Conservation (phyloP, 2,797 vertebrate genomes). For the Gymnoscopelus braueri region DNA sequence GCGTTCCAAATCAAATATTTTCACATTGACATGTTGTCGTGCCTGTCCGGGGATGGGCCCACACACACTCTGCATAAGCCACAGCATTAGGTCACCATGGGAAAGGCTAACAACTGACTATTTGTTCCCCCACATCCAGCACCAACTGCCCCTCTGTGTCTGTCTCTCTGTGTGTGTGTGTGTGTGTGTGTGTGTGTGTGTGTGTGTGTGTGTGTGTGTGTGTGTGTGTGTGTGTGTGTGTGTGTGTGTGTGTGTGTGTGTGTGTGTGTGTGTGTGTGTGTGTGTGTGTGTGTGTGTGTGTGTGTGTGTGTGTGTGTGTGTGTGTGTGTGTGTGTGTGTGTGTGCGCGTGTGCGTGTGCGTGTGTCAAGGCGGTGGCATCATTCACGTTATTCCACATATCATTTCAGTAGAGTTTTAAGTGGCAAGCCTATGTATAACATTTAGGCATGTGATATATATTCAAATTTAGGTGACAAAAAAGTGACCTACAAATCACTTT, state of each 20-base stretch:
- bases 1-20: constrained; percentile 44
- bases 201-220: constrained; percentile 14
- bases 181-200: constrained; percentile 14
- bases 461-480: too few species aligned
- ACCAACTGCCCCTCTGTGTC: constrained; percentile 55
- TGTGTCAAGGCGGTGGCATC: too few species aligned
- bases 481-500: too few species aligned
- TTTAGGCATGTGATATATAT: too few species aligned
- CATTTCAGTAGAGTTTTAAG: too few species aligned
- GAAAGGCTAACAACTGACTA: constrained; percentile 79
- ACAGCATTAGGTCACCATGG: constrained; percentile 77
- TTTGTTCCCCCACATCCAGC: constrained; percentile 72
- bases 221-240: constrained; percentile 16
- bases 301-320: constrained; percentile 19
- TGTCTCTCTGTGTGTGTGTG: constrained; percentile 46
- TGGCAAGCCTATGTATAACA: too few species aligned
- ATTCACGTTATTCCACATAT: too few species aligned
- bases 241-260: too few species aligned
- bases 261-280: too few species aligned
- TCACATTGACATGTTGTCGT: constrained; percentile 63
- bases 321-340: not conserved
- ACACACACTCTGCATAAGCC: constrained; percentile 71
- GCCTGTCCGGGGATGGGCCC: constrained; percentile 75
- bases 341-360: too few species aligned
- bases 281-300: constrained; percentile 12